Percentiles rank a stretch among this genome's conserved stretches.
phyloP scores from a whole-genome alignment of 2,888 invertebrate species.

The Drosophila kanekoi region DNA sequence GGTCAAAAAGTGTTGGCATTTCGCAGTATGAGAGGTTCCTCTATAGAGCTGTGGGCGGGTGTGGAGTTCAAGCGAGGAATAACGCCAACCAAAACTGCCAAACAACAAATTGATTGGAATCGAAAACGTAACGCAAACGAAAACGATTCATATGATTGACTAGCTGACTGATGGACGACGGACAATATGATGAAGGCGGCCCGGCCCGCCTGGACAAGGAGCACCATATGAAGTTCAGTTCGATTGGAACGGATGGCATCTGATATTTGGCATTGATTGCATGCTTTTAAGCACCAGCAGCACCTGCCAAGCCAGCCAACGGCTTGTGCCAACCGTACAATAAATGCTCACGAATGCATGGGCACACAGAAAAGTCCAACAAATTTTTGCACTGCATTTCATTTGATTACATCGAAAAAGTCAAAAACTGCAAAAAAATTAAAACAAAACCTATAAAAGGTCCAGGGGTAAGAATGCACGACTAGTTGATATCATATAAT shows the following conservation, averaged over 20 bases:
- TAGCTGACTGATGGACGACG: slow-evolving; percentile 64
- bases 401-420: slow-evolving; percentile 36
- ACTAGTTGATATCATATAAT: not conserved
- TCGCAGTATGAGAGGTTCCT: not conserved
- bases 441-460: not conserved
- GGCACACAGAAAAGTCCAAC: slow-evolving; percentile 16
- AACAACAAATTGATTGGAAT: slow-evolving; percentile 79
- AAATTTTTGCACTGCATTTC: slow-evolving; percentile 42
- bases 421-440: slow-evolving; percentile 6
- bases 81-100: slow-evolving; percentile 70
- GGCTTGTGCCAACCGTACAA: not conserved
- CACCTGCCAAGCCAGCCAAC: slow-evolving; percentile 17
- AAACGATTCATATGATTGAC: slow-evolving; percentile 78
- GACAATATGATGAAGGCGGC: slow-evolving; percentile 26
- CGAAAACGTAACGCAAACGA: slow-evolving; percentile 78
- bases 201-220: not conserved
- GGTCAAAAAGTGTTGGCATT: slow-evolving; percentile 27
- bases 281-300: slow-evolving; percentile 30
- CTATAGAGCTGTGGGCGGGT: not conserved
- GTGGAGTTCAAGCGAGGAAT: slow-evolving; percentile 11
- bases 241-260: slow-evolving; percentile 12
- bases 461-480: not conserved
- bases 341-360: slow-evolving; percentile 5
- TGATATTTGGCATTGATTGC: slow-evolving; percentile 58
- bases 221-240: slow-evolving; percentile 2